Base-by-base conservation (phyloP, 2,888 invertebrate genomes). In the Octodonta nipae region DNA sequence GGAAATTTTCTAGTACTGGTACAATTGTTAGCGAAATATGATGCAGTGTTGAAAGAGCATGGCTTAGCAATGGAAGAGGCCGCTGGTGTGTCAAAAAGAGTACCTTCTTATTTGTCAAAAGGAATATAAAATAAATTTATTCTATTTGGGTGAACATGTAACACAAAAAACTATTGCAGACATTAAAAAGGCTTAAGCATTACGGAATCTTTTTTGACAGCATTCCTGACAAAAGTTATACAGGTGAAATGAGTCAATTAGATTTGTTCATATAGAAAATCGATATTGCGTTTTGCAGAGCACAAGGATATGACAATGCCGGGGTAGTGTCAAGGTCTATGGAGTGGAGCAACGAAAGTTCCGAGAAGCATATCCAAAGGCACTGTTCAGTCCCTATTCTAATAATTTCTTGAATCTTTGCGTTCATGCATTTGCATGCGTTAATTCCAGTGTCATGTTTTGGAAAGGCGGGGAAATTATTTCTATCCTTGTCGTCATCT, bases 1-100 rank as follows among this genome's bases (percentile, higher is more conserved):
- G 20, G n/a, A 20, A 20, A 20, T 20, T 20, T 20, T 20, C 20
- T 20, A 20, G 20, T 7, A 20, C n/a, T 20, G 20, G 20, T 20
- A 20, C 20, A 20, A 20, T n/a, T 20, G 20, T 7, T 20, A 20
- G 20, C 20, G 20, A 20, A 20, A 20, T 20, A 20, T n/a, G 20
- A n/a, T 20, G 6, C 20, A 20, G 20, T 20, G 20, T 20, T 7
- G 20, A 20, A 20, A 20, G 20, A 20, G 20, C 20, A 20, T 7
- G 6, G 20, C n/a, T 20, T 20, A 20, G n/a, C 6, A 20, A 6
- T 20, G 6, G 20, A 20, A 20, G 20, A 20, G 20, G 6, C 20
- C 20, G 20, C 20, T 20, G 20, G n/a, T n/a, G 20, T 20, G n/a
- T 20, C 20, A 20, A 20, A 20, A n/a, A n/a, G n/a, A 20, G 20